Percentiles rank a stretch among this genome's conserved stretches.
Evolutionary conservation across 2,797 vertebrate species (phyloP).

Genomic region (Clarias laeviceps): DNA sequence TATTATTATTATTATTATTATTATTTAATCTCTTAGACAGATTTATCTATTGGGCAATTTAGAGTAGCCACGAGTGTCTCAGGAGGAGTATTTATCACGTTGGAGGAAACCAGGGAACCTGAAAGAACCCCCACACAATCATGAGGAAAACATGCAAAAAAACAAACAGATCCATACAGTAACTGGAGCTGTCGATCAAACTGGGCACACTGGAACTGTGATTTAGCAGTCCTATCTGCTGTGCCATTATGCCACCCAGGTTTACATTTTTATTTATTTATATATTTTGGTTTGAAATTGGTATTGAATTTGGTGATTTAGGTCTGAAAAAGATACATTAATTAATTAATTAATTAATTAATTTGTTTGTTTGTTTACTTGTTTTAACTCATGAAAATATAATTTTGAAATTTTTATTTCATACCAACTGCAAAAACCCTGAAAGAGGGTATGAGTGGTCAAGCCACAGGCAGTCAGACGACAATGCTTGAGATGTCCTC

Average conservation of each 20-base stretch:
- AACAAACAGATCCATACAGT: background rate
- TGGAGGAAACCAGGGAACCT: slow-evolving; percentile 8
- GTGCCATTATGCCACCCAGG: no score
- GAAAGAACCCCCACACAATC: background rate
- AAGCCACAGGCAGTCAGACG: background rate
- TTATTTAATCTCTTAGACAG: background rate
- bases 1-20: background rate
- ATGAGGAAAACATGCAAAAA: background rate
- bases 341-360: background rate
- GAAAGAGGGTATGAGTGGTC: background rate
- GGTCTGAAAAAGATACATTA: background rate
- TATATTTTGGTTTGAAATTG: background rate
- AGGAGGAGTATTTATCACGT: background rate
- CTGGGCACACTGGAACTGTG: no score
- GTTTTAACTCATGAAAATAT: background rate
- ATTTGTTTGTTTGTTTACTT: background rate
- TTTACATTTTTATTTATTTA: background rate
- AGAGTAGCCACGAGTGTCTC: background rate
- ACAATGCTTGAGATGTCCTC: slow-evolving; percentile 12
- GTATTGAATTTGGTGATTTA: background rate
- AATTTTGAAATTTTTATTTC: background rate
- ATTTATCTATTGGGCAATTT: background rate
- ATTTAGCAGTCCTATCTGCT: no score
- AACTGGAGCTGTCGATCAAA: background rate
- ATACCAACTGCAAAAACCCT: slow-evolving; percentile 8